phyloP scores from a whole-genome alignment of 2,113 vertebrate species.

The Orientallactaga bullata region DNA sequence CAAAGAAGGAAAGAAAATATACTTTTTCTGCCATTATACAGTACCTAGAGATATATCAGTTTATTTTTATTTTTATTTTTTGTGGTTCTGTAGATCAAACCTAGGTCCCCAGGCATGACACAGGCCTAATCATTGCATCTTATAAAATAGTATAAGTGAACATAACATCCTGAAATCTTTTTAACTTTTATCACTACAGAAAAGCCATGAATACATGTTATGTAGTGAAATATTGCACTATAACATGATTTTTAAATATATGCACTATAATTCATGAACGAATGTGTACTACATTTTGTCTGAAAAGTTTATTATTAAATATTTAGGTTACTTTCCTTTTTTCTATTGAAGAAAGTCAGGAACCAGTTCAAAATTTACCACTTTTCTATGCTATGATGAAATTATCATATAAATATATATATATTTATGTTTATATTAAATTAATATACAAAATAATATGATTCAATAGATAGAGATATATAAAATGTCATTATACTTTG shows the following conservation, averaged over 20 bases:
- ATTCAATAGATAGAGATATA: too few relatives aligned
- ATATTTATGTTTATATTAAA: too few relatives aligned
- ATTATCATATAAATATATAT: too few relatives aligned
- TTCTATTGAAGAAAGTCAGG: too few relatives aligned
- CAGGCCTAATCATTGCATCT: neutral
- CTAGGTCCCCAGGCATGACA: neutral
- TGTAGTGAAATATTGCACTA: slow-evolving; percentile 39
- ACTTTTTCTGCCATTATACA: neutral
- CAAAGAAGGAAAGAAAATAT: slow-evolving; percentile 49
- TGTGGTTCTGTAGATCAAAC: neutral
- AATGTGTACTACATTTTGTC: neutral
- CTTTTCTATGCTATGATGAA: too few relatives aligned
- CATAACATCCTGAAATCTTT: too few relatives aligned
- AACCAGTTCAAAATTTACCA: too few relatives aligned
- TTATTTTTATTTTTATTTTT: too few relatives aligned
- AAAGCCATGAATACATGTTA: neutral
- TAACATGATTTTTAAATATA: slow-evolving; percentile 30
- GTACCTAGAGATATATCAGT: neutral
- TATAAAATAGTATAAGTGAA: slow-evolving; percentile 2
- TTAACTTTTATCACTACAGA: slow-evolving; percentile 39
- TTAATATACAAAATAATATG: too few relatives aligned
- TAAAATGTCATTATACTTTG: neutral
- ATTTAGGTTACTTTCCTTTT: neutral
- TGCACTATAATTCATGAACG: slow-evolving; percentile 2
- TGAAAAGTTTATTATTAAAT: slow-evolving; percentile 47